Evolutionary conservation across 2,797 vertebrate species (phyloP).

Genomic region (Linurgus olivaceus): DNA sequence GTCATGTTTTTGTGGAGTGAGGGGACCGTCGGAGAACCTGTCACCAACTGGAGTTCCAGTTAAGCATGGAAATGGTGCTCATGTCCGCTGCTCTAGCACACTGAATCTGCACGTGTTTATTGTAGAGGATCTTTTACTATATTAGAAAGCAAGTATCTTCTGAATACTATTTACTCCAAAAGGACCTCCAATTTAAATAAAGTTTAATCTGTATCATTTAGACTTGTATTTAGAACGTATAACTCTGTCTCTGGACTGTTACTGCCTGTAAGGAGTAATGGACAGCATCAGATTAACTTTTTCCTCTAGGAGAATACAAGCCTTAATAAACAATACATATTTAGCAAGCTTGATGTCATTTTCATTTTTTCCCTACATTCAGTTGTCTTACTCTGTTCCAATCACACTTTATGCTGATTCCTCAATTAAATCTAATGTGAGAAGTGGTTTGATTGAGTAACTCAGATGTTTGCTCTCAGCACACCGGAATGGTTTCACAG

Average conservation of each 20-base stretch:
- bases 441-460: not conserved
- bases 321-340: constrained; percentile 92
- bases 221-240: constrained; percentile 80
- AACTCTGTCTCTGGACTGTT: constrained; percentile 80
- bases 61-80: constrained; percentile 76
- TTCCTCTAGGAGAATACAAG: constrained; percentile 87
- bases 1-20: constrained; percentile 82
- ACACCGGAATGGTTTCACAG: accelerated
- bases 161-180: constrained; percentile 76
- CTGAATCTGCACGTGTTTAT: constrained; percentile 78
- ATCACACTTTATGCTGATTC: not conserved
- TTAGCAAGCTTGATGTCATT: constrained; percentile 80
- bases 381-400: not conserved
- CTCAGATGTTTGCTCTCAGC: not conserved
- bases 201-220: constrained; percentile 79
- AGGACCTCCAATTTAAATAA: constrained; percentile 77
- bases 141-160: constrained; percentile 77
- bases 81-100: constrained; percentile 74
- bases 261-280: constrained; percentile 79
- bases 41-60: constrained; percentile 68
- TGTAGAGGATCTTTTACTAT: constrained; percentile 81
- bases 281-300: constrained; percentile 79
- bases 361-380: constrained; percentile 48
- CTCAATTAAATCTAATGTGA: not conserved
- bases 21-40: constrained; percentile 79